These are phyloP conservation scores for Oryzias woworae DNA, from an alignment of 2,113 vertebrate genomes.

Conservation along the genomic window DNA sequence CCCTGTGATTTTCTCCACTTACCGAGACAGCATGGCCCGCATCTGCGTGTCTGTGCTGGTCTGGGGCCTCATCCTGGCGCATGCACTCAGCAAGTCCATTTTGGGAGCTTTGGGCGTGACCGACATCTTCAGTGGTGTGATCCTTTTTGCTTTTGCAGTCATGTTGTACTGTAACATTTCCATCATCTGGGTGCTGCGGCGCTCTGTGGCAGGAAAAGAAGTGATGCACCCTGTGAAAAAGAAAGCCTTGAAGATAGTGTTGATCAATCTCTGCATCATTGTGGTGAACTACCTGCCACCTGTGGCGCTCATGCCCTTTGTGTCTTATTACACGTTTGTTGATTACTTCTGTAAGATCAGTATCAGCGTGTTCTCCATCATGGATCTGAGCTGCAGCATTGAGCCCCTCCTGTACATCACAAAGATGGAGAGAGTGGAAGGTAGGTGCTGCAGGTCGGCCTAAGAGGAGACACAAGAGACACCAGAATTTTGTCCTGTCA, in stretches of 20 bases:
- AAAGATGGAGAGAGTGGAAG: constrained; percentile 58
- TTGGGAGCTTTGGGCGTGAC: constrained; percentile 43
- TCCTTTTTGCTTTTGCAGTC: constrained; percentile 71
- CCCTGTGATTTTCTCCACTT: constrained; percentile 63
- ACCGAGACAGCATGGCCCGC: constrained; percentile 67
- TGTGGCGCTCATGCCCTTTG: constrained; percentile 73
- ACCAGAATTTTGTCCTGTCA: neutral
- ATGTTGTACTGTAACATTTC: constrained; percentile 79
- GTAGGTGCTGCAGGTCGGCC: constrained; percentile 32
- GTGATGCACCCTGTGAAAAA: constrained; percentile 77
- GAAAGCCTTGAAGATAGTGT: constrained; percentile 73
- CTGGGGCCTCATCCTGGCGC: constrained; percentile 66
- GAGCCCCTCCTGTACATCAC: constrained; percentile 76
- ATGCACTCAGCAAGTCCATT: constrained; percentile 58
- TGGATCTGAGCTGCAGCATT: constrained; percentile 78
- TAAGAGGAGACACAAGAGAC: constrained; percentile 11
- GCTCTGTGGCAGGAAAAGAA: constrained; percentile 71
- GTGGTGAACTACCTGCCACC: constrained; percentile 72
- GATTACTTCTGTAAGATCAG: constrained; percentile 66
- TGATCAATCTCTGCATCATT: constrained; percentile 71
- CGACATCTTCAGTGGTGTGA: constrained; percentile 67
- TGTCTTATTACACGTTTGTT: constrained; percentile 53
- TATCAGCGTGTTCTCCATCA: constrained; percentile 67
- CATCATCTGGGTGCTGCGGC: constrained; percentile 75
- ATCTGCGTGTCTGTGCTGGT: constrained; percentile 37